Evolutionary conservation across 2,113 vertebrate genomes (phyloP).

Genomic region (Pogona vitticeps): DNA sequence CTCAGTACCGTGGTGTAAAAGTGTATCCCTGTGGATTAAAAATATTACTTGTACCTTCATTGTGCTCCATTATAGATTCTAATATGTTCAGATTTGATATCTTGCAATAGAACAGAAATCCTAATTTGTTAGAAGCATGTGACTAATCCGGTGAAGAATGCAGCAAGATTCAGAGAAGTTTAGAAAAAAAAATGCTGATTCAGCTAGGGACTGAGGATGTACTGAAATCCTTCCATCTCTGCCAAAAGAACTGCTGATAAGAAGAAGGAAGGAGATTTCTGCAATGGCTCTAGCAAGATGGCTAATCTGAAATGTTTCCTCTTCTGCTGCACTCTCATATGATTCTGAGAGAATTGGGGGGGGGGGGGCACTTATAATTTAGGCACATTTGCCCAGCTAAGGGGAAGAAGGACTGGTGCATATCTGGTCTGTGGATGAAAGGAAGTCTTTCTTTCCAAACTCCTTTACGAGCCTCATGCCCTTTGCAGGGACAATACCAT

Average conservation of each 20-base stretch:
- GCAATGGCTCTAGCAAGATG: not conserved
- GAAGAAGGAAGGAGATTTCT: not conserved
- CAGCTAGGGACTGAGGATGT: not conserved
- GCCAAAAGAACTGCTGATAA: slow-evolving; percentile 25
- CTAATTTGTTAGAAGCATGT: not conserved
- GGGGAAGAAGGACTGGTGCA: slow-evolving; percentile 33
- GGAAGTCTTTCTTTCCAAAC: slow-evolving; percentile 52
- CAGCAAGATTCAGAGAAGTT: not conserved
- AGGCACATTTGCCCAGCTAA: not conserved
- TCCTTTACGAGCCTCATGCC: slow-evolving; percentile 42
- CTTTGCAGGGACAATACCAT: slow-evolving; percentile 49
- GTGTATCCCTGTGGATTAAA: not conserved
- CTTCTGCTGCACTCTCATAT: not conserved
- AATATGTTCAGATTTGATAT: not conserved
- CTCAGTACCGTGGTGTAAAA: not conserved
- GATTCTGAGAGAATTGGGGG: not conserved
- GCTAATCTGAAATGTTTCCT: not conserved
- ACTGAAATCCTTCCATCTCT: slow-evolving; percentile 6
- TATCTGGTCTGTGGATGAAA: slow-evolving; percentile 59
- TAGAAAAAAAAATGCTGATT: not conserved
- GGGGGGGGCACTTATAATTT: not conserved
- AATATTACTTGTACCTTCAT: not conserved
- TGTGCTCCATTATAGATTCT: not conserved
- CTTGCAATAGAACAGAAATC: not conserved
- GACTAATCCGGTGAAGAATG: not conserved